Evolutionary conservation across 2,113 vertebrate genomes (phyloP).

Genomic region (Peromyscus californicus): DNA sequence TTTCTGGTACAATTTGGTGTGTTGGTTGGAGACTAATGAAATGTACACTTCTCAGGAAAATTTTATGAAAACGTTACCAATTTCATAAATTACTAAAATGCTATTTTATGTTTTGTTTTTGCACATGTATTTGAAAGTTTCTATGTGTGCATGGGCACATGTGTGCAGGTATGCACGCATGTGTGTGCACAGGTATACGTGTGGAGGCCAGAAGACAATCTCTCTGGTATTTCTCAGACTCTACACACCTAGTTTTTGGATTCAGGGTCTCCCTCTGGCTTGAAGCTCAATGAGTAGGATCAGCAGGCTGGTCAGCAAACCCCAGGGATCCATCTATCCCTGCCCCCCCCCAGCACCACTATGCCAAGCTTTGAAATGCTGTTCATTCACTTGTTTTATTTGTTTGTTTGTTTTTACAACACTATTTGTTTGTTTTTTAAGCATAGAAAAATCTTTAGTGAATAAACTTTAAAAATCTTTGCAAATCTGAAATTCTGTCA

Average conservation of each 20-base stretch:
- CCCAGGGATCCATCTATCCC: not conserved
- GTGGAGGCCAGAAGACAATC: not conserved
- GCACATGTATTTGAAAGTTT: not conserved
- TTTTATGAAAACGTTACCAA: not conserved
- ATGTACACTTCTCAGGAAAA: not conserved
- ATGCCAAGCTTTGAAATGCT: not conserved
- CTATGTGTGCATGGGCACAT: too few relatives aligned
- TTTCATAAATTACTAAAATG: constrained; percentile 36
- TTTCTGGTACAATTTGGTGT: not conserved
- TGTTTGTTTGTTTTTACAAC: too few relatives aligned
- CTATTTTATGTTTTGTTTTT: not conserved
- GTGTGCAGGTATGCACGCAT: not conserved
- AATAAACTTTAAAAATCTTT: constrained; percentile 41
- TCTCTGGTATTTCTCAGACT: not conserved
- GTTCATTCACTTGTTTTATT: not conserved
- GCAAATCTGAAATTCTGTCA: constrained; percentile 1
- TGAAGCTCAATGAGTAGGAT: not conserved
- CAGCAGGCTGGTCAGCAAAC: not conserved
- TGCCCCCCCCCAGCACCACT: too few relatives aligned
- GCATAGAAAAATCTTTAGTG: not conserved
- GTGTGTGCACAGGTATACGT: not conserved
- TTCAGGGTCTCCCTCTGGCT: not conserved
- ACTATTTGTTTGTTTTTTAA: not conserved
- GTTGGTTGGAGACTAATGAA: not conserved
- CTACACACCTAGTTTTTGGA: not conserved